Evolutionary conservation across 2,113 vertebrate species (phyloP), one percentile per base, ranked within the genome.

Genomic region (Ursus arctos): DNA sequence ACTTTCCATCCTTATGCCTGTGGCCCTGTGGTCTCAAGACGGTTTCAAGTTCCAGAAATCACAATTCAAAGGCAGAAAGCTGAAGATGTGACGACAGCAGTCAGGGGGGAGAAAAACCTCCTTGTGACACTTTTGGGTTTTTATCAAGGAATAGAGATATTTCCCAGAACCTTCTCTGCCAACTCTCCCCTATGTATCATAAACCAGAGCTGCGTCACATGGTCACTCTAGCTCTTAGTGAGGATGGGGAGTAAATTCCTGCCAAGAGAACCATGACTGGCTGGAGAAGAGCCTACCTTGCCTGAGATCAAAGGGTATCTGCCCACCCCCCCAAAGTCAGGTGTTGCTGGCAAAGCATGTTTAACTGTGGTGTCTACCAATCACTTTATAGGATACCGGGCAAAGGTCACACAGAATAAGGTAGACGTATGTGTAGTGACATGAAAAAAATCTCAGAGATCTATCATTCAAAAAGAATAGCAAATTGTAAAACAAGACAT

Each of bases 381-480:
- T 21, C 7, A 55, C 7, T 0, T 47, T 51, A 43, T 21, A 2
- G 61, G 43, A n/a, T 9, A 63, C 19, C 4, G 57, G 72, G n/a
- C 47, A 88, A 65, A 94, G 21, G 0, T 69, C 69, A 76, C 31
- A 79, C 12, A 63, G 55, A 71, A 81, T 74, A 87, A 36, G 10
- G 33, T 33, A 84, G 55, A 80, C 33, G 69, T 24, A 33, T 26
- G 28, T 31, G 14, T 76, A 55, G 43, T 51, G 21, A 59, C 4
- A 28, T 18, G 24, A 22, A 51, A 61, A 90, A 76, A 74, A 22
- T 2, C 22, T 4, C 57, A 92, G 80, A 82, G 6, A 47, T 49
- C 28, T 89, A 43, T 40, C 31, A 83, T 63, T 96, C 71, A 81
- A 80, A 59, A 91, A 79, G 53, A 93, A 93, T 14, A 74, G 16